These are phyloP conservation scores for Uropsilus gracilis DNA, from an alignment of 2,113 vertebrate genomes.

Conservation along the genomic window DNA sequence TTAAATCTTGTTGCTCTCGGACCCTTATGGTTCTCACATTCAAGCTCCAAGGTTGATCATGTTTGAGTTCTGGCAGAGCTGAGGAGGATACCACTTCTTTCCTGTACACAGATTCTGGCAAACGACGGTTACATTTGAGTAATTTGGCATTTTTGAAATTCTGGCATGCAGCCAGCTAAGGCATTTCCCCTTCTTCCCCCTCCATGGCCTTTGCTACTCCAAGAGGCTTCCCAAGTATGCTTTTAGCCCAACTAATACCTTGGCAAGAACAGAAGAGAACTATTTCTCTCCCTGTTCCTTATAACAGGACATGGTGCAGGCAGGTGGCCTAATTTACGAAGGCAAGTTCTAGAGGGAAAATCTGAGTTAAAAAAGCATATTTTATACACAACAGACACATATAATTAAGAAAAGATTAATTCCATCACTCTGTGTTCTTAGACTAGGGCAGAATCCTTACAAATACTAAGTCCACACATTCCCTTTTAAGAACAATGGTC, in stretches of 20 bases:
- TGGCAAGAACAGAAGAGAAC: not conserved
- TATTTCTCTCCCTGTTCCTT: not conserved
- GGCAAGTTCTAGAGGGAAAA: not conserved
- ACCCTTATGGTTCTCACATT: not conserved
- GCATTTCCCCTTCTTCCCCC: not conserved
- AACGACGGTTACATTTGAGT: not conserved
- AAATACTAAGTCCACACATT: not conserved
- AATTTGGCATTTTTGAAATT: not conserved
- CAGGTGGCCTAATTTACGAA: constrained; percentile 16
- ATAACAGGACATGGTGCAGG: not conserved
- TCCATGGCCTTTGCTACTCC: not conserved
- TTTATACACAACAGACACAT: not conserved
- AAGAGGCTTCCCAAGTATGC: not conserved
- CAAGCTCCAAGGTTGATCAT: not conserved
- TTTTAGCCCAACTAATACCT: not conserved
- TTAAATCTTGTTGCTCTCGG: not conserved
- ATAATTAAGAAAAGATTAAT: not conserved
- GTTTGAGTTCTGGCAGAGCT: not conserved
- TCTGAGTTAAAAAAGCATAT: too few relatives aligned
- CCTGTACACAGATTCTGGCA: not conserved
- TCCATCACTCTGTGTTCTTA: not conserved
- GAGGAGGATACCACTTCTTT: not conserved
- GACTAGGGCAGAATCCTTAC: not conserved
- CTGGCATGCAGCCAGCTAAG: not conserved
- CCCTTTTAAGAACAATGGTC: not conserved